These are phyloP conservation scores for Tetragonisca angustula DNA, from an alignment of 2,888 invertebrate genomes.

Conservation along the genomic window DNA sequence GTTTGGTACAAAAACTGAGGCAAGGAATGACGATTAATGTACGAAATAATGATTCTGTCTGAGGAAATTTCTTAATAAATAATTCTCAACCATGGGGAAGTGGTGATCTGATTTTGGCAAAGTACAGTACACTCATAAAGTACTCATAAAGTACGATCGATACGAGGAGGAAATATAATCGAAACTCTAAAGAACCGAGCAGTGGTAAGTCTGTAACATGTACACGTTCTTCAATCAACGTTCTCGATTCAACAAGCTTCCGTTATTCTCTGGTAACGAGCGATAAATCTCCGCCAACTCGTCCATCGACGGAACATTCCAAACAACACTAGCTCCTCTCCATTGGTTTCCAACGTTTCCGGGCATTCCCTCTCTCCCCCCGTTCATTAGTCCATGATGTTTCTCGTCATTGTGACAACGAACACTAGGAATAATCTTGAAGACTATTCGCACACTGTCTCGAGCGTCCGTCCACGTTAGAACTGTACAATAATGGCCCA, in stretches of 20 bases:
- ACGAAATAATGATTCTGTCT: background rate
- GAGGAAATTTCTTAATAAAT: background rate
- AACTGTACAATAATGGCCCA: constrained; percentile 69
- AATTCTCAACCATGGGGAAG: too few species aligned
- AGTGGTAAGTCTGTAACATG: background rate
- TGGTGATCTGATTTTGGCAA: too few species aligned
- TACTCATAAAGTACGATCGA: background rate
- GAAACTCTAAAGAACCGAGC: background rate
- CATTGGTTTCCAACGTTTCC: background rate
- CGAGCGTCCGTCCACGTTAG: constrained; percentile 53
- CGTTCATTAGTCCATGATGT: constrained; percentile 1
- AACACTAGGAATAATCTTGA: constrained; percentile 31
- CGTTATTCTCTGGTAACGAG: background rate
- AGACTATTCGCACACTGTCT: constrained; percentile 43
- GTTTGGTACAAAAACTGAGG: background rate
- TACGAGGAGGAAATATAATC: constrained; percentile 44
- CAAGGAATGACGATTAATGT: background rate
- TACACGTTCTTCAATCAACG: constrained; percentile 13
- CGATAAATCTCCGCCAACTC: constrained; percentile 31
- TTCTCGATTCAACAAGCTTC: background rate
- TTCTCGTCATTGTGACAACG: constrained; percentile 13
- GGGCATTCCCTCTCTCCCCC: too few species aligned
- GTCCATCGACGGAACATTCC: constrained; percentile 12
- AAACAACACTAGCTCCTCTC: background rate
- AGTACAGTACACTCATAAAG: background rate